Conservation (phyloP, 2,888 invertebrate genomes). For the Trichopoda pennipes region DNA sequence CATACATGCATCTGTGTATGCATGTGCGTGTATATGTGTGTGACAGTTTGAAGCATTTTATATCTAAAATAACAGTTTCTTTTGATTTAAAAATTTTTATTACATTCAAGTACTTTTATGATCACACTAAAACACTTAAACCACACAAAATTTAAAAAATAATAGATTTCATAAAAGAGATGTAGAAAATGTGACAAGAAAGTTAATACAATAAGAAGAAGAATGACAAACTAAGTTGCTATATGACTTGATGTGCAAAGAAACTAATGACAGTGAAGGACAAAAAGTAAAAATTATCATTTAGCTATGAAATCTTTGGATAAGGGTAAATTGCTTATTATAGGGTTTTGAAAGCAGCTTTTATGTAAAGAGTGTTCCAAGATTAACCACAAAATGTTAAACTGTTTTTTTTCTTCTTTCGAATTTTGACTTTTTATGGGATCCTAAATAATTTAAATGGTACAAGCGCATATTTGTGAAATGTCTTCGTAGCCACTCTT, state of each 20-base stretch:
- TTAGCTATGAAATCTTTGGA: too few species aligned
- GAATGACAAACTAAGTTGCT: background rate
- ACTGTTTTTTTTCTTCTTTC: too few species aligned
- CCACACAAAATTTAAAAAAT: slow-evolving; percentile 45
- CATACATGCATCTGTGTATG: background rate
- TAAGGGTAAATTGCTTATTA: too few species aligned
- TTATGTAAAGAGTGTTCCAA: too few species aligned
- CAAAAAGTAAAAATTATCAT: background rate
- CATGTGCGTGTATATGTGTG: background rate
- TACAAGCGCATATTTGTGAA: too few species aligned
- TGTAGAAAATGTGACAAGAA: slow-evolving; percentile 5
- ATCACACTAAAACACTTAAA: slow-evolving; percentile 8
- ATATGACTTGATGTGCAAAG: background rate
- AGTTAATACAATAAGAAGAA: background rate
- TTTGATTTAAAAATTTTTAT: slow-evolving; percentile 16
- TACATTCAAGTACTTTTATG: slow-evolving; percentile 46
- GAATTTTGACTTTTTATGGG: too few species aligned
- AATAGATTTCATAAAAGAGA: slow-evolving; percentile 24
- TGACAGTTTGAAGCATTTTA: background rate
- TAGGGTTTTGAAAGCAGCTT: too few species aligned
- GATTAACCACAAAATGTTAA: too few species aligned
- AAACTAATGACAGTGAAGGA: background rate
- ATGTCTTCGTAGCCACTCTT: too few species aligned
- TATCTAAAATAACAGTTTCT: background rate
- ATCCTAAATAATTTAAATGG: too few species aligned